phyloP scores from a whole-genome alignment of 2,888 invertebrate genomes.

The Netelia virgata region DNA sequence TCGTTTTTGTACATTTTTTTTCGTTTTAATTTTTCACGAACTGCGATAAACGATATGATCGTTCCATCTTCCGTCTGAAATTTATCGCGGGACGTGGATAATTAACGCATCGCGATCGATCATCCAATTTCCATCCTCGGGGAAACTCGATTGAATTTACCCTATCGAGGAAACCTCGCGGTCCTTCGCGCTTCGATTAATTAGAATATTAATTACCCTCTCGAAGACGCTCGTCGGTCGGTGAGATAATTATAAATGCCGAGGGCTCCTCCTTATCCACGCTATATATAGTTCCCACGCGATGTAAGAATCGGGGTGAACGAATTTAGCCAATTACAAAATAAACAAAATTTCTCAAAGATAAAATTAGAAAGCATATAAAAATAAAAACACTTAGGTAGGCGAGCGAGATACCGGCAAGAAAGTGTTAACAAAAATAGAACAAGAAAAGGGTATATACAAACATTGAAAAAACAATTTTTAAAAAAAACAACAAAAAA shows the following conservation, averaged over 20 bases:
- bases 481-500: background rate
- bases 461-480: background rate
- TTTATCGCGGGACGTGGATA: slow-evolving; percentile 15
- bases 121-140: slow-evolving; percentile 21
- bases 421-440: too few species aligned
- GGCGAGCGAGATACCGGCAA: too few species aligned
- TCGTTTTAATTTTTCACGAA: background rate
- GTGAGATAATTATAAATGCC: slow-evolving; percentile 28
- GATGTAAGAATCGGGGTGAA: background rate
- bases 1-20: background rate
- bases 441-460: background rate
- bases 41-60: background rate
- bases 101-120: slow-evolving; percentile 45
- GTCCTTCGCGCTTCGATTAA: slow-evolving; percentile 10
- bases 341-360: background rate
- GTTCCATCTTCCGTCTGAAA: background rate
- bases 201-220: slow-evolving; percentile 40
- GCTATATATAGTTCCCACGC: too few species aligned
- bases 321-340: background rate
- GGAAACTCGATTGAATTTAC: slow-evolving; percentile 29
- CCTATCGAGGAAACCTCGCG: slow-evolving; percentile 7
- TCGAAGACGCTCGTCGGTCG: background rate
- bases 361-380: background rate
- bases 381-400: background rate
- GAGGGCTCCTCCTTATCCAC: background rate